A percentile compares a stretch with the other conserved stretches of the same genome.
These are phyloP conservation scores for Pyrocoelia pectoralis DNA, from an alignment of 2,888 invertebrate genomes.

Conservation along the genomic window DNA sequence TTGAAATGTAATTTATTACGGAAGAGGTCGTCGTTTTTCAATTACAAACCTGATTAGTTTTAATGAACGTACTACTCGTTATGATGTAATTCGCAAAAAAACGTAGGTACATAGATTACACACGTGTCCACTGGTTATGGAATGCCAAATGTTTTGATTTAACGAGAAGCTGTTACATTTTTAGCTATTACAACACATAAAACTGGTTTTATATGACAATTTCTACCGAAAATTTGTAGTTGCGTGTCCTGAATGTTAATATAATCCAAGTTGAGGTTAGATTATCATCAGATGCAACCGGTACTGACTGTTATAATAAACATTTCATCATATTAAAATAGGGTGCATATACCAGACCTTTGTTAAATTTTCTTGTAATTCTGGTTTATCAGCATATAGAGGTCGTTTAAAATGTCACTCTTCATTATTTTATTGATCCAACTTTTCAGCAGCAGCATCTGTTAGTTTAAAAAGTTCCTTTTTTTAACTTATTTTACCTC, in stretches of 20 bases:
- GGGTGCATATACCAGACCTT: constrained; percentile 10
- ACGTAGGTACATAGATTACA: background rate
- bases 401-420: constrained; percentile 10
- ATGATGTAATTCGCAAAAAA: background rate
- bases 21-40: background rate
- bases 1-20: too few relatives aligned
- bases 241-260: constrained; percentile 15
- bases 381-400: constrained; percentile 11
- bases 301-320: constrained; percentile 3
- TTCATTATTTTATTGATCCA: constrained; percentile 12
- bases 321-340: constrained; percentile 10
- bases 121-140: constrained; percentile 18
- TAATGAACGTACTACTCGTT: background rate
- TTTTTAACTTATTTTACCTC: too few relatives aligned
- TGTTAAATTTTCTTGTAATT: constrained; percentile 13
- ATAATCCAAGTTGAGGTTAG: constrained; percentile 1
- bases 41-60: background rate
- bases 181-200: constrained; percentile 40
- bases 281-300: constrained; percentile 20
- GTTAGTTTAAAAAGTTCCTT: background rate
- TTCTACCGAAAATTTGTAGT: constrained; percentile 26
- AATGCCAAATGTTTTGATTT: constrained; percentile 39
- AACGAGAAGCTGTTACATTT: constrained; percentile 36
- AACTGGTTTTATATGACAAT: constrained; percentile 37
- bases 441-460: background rate